phyloP scores from a whole-genome alignment of 2,888 invertebrate genomes.

The Amorpha juglandis region DNA sequence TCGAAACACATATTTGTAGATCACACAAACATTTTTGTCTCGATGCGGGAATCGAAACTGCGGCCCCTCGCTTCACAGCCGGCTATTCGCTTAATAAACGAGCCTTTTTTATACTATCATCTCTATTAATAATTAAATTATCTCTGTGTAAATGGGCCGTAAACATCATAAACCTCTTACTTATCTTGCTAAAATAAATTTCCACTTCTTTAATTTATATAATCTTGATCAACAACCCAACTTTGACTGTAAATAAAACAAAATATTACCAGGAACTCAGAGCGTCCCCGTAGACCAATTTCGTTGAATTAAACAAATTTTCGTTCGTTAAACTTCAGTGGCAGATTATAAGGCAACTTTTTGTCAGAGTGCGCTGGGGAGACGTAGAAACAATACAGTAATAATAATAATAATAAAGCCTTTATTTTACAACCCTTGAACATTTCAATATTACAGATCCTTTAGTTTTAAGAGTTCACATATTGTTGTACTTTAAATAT shows the following conservation, averaged over 20 bases:
- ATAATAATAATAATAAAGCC: too few species aligned
- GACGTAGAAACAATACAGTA: conserved; percentile 3
- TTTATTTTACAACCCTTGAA: too few species aligned
- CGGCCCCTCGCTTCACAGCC: too few species aligned
- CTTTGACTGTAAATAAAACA: conserved; percentile 35
- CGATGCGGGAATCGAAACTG: too few species aligned
- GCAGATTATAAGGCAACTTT: background rate
- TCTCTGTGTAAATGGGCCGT: background rate
- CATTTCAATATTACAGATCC: too few species aligned
- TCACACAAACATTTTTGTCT: too few species aligned
- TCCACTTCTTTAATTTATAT: conserved; percentile 32
- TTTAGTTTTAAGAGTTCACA: too few species aligned
- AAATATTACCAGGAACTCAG: conserved; percentile 33
- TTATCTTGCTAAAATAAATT: background rate
- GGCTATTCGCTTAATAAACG: too few species aligned
- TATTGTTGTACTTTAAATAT: too few species aligned
- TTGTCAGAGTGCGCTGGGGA: conserved; percentile 8
- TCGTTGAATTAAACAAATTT: conserved; percentile 16
- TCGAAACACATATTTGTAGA: too few species aligned
- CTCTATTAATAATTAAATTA: too few species aligned
- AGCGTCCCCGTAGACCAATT: background rate
- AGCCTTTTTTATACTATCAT: too few species aligned
- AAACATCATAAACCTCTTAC: background rate
- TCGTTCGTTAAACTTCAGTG: conserved; percentile 5
- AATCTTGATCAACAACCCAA: conserved; percentile 33